Conservation (phyloP, 2,113 vertebrate species). For the Chaetodon trifascialis region DNA sequence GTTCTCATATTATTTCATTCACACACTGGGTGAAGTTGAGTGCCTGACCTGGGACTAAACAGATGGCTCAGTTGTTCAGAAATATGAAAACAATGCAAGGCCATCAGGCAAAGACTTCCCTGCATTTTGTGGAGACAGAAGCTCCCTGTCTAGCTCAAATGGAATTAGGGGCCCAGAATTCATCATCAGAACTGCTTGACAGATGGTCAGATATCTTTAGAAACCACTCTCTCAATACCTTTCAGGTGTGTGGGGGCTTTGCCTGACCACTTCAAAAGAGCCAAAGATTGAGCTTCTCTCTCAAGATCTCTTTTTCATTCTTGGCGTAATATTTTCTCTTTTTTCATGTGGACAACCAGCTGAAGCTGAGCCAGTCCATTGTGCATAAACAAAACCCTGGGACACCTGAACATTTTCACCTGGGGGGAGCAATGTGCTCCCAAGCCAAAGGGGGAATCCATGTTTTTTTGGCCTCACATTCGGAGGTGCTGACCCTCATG, state of each 20-base stretch:
- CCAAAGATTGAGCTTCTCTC: neutral
- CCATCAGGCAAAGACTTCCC: conserved; percentile 1
- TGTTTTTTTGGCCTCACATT: neutral
- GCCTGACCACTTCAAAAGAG: neutral
- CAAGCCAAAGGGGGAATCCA: neutral
- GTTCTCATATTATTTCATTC: conserved; percentile 9
- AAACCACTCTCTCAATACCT: neutral
- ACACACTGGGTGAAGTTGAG: neutral
- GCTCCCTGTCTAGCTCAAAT: neutral
- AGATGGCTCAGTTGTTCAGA: conserved; percentile 4
- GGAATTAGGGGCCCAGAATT: neutral
- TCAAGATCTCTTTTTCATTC: too few species aligned
- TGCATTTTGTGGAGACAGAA: conserved; percentile 8
- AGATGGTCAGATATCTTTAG: neutral
- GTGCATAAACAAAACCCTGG: neutral
- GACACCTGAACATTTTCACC: neutral
- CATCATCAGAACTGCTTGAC: neutral
- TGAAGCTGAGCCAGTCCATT: too few species aligned
- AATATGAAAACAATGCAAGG: conserved; percentile 27
- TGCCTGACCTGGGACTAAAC: neutral
- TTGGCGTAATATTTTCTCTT: too few species aligned
- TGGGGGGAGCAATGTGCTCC: neutral
- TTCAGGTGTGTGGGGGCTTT: neutral
- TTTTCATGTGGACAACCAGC: too few species aligned
- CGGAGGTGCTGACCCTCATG: neutral